A percentile compares a stretch with the other conserved stretches of the same genome.
phyloP scores from a whole-genome alignment of 2,888 invertebrate species.

The Tinea pellionella region DNA sequence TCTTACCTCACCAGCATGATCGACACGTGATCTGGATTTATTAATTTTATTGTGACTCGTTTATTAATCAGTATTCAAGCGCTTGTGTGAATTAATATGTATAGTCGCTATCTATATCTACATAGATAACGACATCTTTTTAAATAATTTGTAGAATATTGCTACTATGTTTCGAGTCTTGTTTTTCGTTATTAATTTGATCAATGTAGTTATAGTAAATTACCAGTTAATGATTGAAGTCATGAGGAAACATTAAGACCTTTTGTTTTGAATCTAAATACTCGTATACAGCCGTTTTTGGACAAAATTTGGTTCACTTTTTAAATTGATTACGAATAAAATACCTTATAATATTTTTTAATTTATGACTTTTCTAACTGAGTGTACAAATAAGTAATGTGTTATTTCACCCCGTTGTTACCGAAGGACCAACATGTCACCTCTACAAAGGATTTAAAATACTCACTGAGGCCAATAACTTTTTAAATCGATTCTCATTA shows the following conservation, averaged over 20 bases:
- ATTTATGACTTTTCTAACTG: slow-evolving; percentile 14
- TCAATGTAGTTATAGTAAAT: too few species aligned
- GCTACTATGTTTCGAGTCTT: too few species aligned
- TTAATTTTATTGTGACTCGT: slow-evolving; percentile 29
- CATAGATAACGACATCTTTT: too few species aligned
- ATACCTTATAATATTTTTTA: too few species aligned
- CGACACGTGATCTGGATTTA: slow-evolving; percentile 48
- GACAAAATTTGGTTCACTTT: too few species aligned
- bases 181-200: too few species aligned
- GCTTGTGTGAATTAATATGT: not conserved
- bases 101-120: not conserved
- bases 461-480: not conserved
- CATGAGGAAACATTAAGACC: too few species aligned
- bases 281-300: too few species aligned
- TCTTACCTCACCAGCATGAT: slow-evolving; percentile 43
- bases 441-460: not conserved
- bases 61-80: not conserved
- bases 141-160: too few species aligned
- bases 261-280: too few species aligned
- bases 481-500: not conserved
- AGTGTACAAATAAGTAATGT: slow-evolving; percentile 1
- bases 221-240: too few species aligned
- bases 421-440: not conserved
- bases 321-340: too few species aligned
- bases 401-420: not conserved